Evolutionary conservation across 2,113 vertebrate species (phyloP).

Genomic region (Sorex araneus): DNA sequence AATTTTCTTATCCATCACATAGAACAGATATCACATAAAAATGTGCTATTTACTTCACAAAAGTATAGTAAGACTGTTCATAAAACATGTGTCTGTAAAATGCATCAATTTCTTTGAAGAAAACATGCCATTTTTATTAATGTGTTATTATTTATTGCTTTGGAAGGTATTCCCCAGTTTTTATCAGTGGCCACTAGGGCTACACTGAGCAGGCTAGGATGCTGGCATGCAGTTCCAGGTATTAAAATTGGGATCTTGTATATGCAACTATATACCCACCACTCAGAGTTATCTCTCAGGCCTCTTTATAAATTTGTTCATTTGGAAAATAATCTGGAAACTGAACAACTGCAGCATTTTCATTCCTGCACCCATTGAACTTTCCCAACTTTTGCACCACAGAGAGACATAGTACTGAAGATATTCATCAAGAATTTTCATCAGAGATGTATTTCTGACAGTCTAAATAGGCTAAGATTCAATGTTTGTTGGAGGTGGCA

Average conservation of each 20-base stretch:
- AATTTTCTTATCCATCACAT: neutral
- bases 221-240: no score
- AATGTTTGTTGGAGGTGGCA: neutral
- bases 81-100: conserved; percentile 21
- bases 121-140: neutral
- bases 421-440: neutral
- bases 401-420: neutral
- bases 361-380: neutral
- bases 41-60: neutral
- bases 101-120: conserved; percentile 29
- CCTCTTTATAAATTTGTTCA: neutral
- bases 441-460: neutral
- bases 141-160: neutral
- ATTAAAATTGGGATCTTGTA: no score
- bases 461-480: neutral
- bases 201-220: no score
- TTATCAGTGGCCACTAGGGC: no score
- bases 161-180: neutral
- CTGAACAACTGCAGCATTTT: neutral
- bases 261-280: no score
- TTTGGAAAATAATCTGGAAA: conserved; percentile 14
- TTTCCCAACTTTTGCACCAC: neutral
- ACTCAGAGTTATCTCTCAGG: no score
- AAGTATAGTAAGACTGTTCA: neutral
- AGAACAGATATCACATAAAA: neutral